These are phyloP conservation scores for Nemotelus pantherinus DNA, from an alignment of 2,888 invertebrate genomes.

Conservation along the genomic window DNA sequence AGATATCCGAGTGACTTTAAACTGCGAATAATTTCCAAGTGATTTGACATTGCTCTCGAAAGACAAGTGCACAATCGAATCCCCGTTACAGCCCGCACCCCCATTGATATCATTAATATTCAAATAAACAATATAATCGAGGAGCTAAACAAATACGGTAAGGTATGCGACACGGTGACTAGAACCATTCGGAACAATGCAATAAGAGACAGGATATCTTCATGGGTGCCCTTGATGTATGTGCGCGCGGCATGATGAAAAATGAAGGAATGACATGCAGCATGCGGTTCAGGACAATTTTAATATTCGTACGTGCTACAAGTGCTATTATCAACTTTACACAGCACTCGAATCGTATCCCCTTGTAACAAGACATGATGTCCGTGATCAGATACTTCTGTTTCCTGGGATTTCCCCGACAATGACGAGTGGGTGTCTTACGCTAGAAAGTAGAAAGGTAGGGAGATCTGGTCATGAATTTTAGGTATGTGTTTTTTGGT, in stretches of 20 bases:
- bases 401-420: constrained; percentile 20
- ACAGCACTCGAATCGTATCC: constrained; percentile 49
- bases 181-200: neutral
- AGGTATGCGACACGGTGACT: neutral
- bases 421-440: constrained; percentile 2
- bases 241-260: neutral
- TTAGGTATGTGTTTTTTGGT: too few relatives aligned
- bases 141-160: constrained; percentile 39
- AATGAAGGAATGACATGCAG: constrained; percentile 17
- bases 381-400: constrained; percentile 25
- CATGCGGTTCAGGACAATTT: constrained; percentile 39
- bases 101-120: constrained; percentile 38
- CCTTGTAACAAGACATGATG: constrained; percentile 46
- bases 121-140: constrained; percentile 37
- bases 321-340: constrained; percentile 51
- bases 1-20: constrained; percentile 23
- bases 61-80: neutral
- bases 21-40: constrained; percentile 38
- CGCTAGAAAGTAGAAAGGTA: too few relatives aligned
- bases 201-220: neutral
- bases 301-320: constrained; percentile 51
- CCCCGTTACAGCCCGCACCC: neutral
- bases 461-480: too few relatives aligned
- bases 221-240: too few relatives aligned
- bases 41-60: constrained; percentile 18